These are phyloP conservation scores for Pedionomus torquatus DNA, from an alignment of 2,113 vertebrate species.

Conservation along the genomic window DNA sequence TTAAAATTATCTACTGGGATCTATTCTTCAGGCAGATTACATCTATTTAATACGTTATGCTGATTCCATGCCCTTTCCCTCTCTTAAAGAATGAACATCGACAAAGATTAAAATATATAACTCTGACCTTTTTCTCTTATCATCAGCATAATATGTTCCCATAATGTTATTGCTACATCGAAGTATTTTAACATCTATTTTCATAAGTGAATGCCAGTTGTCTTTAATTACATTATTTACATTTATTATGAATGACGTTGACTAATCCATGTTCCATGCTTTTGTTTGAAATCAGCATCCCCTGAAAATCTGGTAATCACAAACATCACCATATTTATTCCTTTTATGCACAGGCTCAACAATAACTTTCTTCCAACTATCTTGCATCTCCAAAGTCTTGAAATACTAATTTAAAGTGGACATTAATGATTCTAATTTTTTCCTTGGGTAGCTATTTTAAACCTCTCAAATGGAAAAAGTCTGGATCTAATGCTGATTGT, in stretches of 20 bases:
- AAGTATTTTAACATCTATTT: neutral
- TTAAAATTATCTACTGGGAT: neutral
- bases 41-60: neutral
- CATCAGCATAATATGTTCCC: neutral
- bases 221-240: neutral
- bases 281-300: neutral
- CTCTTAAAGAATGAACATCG: neutral
- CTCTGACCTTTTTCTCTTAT: neutral
- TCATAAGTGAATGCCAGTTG: neutral
- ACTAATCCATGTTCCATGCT: neutral
- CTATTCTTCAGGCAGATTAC: neutral
- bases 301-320: neutral
- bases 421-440: neutral
- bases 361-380: neutral
- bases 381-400: neutral
- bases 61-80: neutral
- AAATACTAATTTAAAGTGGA: neutral
- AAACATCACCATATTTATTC: neutral
- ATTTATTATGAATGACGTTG: neutral
- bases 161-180: neutral
- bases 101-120: neutral
- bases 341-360: accelerated
- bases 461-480: neutral
- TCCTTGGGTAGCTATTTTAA: neutral
- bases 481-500: neutral